Conservation (phyloP, 2,113 vertebrate genomes). For the Neodon shergylaensis region DNA sequence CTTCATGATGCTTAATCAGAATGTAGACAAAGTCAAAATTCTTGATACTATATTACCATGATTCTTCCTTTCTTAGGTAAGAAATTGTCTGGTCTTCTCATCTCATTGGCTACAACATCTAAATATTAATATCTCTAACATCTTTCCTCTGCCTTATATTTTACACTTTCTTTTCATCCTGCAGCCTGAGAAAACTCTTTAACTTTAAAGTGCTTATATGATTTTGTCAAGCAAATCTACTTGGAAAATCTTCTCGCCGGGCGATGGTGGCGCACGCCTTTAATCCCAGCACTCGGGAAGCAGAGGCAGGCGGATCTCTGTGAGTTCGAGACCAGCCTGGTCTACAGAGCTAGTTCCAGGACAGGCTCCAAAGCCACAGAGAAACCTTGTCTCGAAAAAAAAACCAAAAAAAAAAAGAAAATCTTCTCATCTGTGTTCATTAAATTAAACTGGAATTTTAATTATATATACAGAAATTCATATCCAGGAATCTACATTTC, state of each 20-base stretch:
- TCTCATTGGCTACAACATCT: background rate
- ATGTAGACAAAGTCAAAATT: background rate
- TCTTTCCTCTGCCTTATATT: background rate
- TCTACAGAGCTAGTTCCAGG: no score
- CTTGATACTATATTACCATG: background rate
- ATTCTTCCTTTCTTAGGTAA: background rate
- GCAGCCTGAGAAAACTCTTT: background rate
- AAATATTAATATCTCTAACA: background rate
- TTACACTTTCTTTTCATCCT: background rate
- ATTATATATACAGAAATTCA: constrained; percentile 11
- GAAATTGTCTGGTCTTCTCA: background rate
- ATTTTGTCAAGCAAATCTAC: background rate
- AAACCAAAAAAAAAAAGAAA: no score
- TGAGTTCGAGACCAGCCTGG: no score
- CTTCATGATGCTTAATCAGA: background rate
- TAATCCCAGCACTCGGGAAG: no score
- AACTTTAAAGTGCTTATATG: background rate
- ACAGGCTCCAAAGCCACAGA: no score
- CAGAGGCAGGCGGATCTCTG: no score
- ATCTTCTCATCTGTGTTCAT: background rate
- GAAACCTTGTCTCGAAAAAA: no score
- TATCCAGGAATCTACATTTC: background rate
- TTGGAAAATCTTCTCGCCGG: background rate
- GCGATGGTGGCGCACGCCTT: no score
- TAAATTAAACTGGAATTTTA: background rate